Base-by-base conservation (phyloP, 2,888 invertebrate genomes). In the Hirudinaria manillensis region DNA sequence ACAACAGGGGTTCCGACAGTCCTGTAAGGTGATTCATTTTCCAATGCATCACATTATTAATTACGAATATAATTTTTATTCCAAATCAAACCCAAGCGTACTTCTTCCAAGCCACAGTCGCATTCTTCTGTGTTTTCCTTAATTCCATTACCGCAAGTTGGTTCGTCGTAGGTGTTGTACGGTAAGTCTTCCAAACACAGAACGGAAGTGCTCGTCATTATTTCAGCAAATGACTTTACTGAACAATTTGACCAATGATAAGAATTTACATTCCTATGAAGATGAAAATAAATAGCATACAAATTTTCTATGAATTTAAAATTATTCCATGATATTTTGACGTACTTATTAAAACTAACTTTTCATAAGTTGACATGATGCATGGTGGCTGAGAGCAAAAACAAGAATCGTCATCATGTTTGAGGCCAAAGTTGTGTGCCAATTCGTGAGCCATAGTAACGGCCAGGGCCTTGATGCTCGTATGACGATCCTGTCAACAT, bases 41-140 rank as follows among this genome's bases (percentile, higher is more conserved):
- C n/a, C n/a, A n/a, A 13, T 32, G n/a, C 29, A 34, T 67, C 32
- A n/a, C n/a, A n/a, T n/a, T n/a, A n/a, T n/a, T n/a, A n/a, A n/a
- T n/a, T n/a, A n/a, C n/a, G n/a, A n/a, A n/a, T n/a, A 38, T 38
- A 6, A 38, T 38, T 38, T 6, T 38, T 38, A 38, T 38, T 38
- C 10, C 3, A 45, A 45, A 45, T 16, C 16, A 45, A 45, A 45
- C 10, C 45, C 6, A 45, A 45, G 45, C 32, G 24, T 45, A 85
- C 85, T 81, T 83, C 79, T 66, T 80, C 80, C 82, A 89, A 85
- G 2, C 92, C 92, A 86, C 94, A 95, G 85, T 95, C 98, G 86
- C 98, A 99, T 84, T 98, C 93, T 84, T 99, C 98, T 2, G 96
- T 97, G 0, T 91, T 89, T 84, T 99, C 98, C 2, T 95, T 92